Percentiles rank a stretch among this genome's conserved stretches.
phyloP scores from a whole-genome alignment of 1,140 invertebrate species.

The Ceratoteleas bidentatus region DNA sequence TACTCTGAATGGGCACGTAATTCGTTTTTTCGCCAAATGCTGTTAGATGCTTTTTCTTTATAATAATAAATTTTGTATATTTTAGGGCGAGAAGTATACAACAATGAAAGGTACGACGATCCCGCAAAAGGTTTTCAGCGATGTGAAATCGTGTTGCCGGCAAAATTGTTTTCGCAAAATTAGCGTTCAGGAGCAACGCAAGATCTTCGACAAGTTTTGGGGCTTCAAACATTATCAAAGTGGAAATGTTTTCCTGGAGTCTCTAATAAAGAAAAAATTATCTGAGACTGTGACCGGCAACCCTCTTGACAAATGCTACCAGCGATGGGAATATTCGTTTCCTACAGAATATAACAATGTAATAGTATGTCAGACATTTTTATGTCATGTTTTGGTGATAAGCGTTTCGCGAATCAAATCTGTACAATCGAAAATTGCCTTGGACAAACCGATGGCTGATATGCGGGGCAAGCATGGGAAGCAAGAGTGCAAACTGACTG shows the following conservation, averaged over 20 bases:
- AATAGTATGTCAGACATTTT: conserved; percentile 11
- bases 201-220: no score
- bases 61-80: no score
- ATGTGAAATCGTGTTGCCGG: no score
- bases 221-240: conserved; percentile 2
- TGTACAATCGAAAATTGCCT: conserved; percentile 17
- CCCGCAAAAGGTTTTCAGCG: no score
- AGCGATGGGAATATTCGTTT: conserved; percentile 23
- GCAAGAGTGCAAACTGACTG: conserved; percentile 26
- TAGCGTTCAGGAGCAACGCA: no score
- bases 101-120: no score
- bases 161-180: no score
- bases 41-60: no score
- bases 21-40: no score
- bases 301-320: background rate
- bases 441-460: conserved; percentile 9
- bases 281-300: conserved; percentile 9
- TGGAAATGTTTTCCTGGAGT: conserved; percentile 11
- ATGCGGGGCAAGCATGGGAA: conserved; percentile 29
- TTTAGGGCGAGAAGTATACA: no score
- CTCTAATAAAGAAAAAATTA: conserved; percentile 12
- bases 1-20: no score
- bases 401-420: background rate
- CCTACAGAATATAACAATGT: conserved; percentile 16
- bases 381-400: conserved; percentile 10